Evolutionary conservation across 2,113 vertebrate genomes (phyloP), one percentile per base, ranked within the genome.

Genomic region (Amphilophus citrinellus): DNA sequence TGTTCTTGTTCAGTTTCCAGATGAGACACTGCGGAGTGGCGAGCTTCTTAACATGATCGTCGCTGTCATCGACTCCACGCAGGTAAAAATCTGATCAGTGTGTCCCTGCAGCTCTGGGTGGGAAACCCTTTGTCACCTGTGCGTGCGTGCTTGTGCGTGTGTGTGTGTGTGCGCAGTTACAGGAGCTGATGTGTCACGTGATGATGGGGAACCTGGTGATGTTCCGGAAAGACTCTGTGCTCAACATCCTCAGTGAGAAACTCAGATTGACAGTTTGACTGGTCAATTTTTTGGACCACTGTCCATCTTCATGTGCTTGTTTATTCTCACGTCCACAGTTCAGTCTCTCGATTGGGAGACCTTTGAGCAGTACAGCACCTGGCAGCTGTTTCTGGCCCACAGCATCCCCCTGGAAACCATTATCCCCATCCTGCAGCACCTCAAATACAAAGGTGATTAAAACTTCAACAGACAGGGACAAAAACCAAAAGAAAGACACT

Each of bases 11-110:
- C 90, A 99, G 98, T 99, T 99, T 88, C 98, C 98, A 3, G 98
- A 99, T 6, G 98, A 99, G 91, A 99, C 98, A 2, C 89, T 99
- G 0, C 94, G 98, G 1, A 99, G 98, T 0, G 97, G 97, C 1
- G 98, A 99, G 90, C 96, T 99, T 63, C 96, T 99, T 3, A 99
- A 99, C 95, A 99, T 99, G 98, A 99, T 99, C 0, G 98, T 99
- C 1, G 98, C 98, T 0, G 98, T 99, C 73, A 99, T 99, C 0
- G 98, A 99, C 90, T 99, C 98, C 0, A 95, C 95, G 10, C 96
- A 96, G 96, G 96, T 96, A 78, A 65, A 24, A 14, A 44, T 2
- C 18, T 27, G 1, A 63, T 53, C 0, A 5, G 7, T 35, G 1
- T 61, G 1, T 56, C 0, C 15, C 32, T 2, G 30, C n/a, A 24